Percentiles rank a stretch among this genome's conserved stretches.
Conservation (phyloP, 2,113 vertebrate species). For the Cephalopterus ornatus region DNA sequence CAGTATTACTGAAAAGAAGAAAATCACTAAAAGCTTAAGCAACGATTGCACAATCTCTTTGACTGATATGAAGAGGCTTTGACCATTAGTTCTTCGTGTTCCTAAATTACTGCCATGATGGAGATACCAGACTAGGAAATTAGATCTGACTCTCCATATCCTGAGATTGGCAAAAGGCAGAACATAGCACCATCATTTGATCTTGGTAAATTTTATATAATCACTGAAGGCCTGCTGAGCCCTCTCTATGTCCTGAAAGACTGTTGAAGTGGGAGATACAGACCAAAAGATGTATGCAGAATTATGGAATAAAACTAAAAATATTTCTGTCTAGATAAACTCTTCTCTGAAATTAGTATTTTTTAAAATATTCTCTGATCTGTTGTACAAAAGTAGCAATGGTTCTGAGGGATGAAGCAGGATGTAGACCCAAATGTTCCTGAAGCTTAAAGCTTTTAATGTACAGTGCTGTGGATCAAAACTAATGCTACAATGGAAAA, state of each 20-base stretch:
- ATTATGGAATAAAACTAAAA: neutral
- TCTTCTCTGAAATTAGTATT: neutral
- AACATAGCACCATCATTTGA: neutral
- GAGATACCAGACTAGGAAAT: neutral
- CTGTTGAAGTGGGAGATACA: neutral
- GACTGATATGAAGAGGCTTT: neutral
- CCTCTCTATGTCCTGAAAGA: neutral
- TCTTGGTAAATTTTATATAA: neutral
- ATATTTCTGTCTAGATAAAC: neutral
- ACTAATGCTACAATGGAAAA: neutral
- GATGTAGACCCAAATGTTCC: neutral
- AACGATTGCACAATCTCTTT: neutral
- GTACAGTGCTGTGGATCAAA: neutral
- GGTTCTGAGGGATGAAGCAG: neutral
- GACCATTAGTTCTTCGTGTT: neutral
- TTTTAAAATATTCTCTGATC: neutral
- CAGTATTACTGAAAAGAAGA: neutral
- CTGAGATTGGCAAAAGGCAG: neutral
- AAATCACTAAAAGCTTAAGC: neutral
- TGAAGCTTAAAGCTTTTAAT: neutral
- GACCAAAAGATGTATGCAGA: neutral
- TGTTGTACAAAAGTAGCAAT: neutral
- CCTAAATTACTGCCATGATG: neutral
- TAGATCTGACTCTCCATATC: neutral
- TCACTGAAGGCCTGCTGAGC: neutral